Conservation (phyloP, 2,888 invertebrate species). For the Spilarctia lutea region DNA sequence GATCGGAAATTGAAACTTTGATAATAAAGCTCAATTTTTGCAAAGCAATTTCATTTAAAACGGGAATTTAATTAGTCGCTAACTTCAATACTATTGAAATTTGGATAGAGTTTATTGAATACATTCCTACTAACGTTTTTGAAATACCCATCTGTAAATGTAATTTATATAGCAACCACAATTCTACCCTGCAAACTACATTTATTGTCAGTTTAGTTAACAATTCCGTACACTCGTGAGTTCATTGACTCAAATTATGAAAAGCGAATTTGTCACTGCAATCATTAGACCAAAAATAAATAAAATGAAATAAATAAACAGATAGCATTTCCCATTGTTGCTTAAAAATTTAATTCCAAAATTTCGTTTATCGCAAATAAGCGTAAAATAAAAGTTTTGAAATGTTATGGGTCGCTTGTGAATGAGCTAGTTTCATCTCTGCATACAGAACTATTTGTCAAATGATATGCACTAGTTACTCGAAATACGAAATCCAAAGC, state of each 20-base stretch:
- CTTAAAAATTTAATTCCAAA: slow-evolving; percentile 54
- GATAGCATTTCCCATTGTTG: slow-evolving; percentile 45
- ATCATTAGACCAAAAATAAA: slow-evolving; percentile 45
- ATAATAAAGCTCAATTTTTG: slow-evolving; percentile 27
- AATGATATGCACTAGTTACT: slow-evolving; percentile 75
- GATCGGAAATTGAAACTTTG: slow-evolving; percentile 25
- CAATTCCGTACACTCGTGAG: slow-evolving; percentile 26
- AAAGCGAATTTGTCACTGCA: slow-evolving; percentile 38
- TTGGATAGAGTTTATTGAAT: slow-evolving; percentile 13
- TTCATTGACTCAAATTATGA: slow-evolving; percentile 35
- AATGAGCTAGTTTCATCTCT: slow-evolving; percentile 60
- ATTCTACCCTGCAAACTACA: slow-evolving; percentile 9
- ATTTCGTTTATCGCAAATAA: slow-evolving; percentile 53
- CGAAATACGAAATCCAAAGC: slow-evolving; percentile 66
- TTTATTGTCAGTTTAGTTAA: slow-evolving; percentile 23
- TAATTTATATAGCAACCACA: slow-evolving; percentile 13
- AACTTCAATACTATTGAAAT: slow-evolving; percentile 7
- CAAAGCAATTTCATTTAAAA: slow-evolving; percentile 27
- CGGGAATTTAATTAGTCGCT: slow-evolving; percentile 28
- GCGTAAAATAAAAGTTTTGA: slow-evolving; percentile 63
- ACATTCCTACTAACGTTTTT: slow-evolving; percentile 16
- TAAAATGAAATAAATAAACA: slow-evolving; percentile 45
- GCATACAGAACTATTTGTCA: slow-evolving; percentile 64
- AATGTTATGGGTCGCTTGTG: slow-evolving; percentile 59
- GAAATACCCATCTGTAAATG: slow-evolving; percentile 23